Evolutionary conservation across 1,140 invertebrate genomes (phyloP).

Genomic region (Drosophila azteca): DNA sequence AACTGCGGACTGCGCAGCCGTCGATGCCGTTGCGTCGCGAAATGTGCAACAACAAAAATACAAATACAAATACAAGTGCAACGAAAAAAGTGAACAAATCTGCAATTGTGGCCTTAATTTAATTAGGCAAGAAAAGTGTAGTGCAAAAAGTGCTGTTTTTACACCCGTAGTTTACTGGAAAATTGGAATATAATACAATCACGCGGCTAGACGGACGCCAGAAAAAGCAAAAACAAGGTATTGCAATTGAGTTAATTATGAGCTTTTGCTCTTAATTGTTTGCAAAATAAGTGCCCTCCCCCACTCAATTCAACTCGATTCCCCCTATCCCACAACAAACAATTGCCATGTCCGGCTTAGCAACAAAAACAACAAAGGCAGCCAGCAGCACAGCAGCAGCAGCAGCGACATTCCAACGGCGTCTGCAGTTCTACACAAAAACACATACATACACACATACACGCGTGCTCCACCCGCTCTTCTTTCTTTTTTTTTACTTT

Average conservation of each 20-base stretch:
- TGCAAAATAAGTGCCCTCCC: conserved; percentile 30
- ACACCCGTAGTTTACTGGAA: background rate
- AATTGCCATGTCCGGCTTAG: conserved; percentile 75
- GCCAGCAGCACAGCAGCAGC: conserved; percentile 13
- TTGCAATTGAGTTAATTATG: conserved; percentile 17
- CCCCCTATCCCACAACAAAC: conserved; percentile 28
- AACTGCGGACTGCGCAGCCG: conserved; percentile 46
- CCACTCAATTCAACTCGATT: conserved; percentile 11
- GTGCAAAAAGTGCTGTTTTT: conserved; percentile 31
- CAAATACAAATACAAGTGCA: conserved; percentile 14
- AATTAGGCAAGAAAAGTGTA: conserved; percentile 57
- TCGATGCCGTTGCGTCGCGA: conserved; percentile 43
- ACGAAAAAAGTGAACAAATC: conserved; percentile 56
- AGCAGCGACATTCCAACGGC: conserved; percentile 57
- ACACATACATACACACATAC: conserved; percentile 31
- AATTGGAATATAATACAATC: conserved; percentile 28
- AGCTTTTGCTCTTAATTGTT: conserved; percentile 42
- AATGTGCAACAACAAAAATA: conserved; percentile 62
- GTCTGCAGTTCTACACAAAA: conserved; percentile 42
- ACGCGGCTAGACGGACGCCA: conserved; percentile 53
- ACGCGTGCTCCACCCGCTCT: conserved; percentile 64
- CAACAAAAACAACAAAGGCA: conserved; percentile 32
- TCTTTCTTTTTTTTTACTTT: conserved; percentile 24
- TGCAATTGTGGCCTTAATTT: conserved; percentile 63
- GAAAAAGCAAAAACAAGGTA: conserved; percentile 36